Base-by-base conservation (phyloP, 1,140 invertebrate species). In the Pachypeltis micranthus region DNA sequence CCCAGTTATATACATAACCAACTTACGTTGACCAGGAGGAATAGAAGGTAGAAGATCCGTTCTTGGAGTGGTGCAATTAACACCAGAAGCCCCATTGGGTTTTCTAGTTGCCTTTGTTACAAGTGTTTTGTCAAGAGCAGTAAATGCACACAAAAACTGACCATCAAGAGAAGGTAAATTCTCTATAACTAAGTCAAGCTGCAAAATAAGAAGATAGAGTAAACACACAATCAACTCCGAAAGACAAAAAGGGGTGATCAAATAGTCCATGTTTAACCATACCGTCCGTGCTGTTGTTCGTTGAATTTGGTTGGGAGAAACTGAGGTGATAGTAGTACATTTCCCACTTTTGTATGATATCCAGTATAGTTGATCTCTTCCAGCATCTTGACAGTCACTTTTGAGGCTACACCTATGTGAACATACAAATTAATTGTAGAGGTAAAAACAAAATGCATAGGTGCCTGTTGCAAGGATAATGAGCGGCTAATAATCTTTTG, bases 261-360 rank as follows among this genome's bases (percentile, higher is more conserved):
- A 24, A 29, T n/a, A 2, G 58, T 64, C 16, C 27, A 10, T 29
- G 44, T 10, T 24, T n/a, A 55, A 59, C 62, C 70, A 73, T 77
- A 88, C 81, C 56, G 91, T 95, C 74, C 91, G 80, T 21, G 91
- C 90, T 2, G 92, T 96, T 1, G 93, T 95, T 70, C 91, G 82
- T 79, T 97, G 93, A 51, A 96, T 79, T 73, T 94, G 87, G 74
- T 88, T 85, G 1, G 95, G 94, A 59, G 85, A 85, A 1, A 98
- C 93, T 69, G 85, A 85, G 29, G 92, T 94, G 67, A 98, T 96
- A 34, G 91, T 93, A 0, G 93, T 96, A 74, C 95, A 98, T 69
- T 91, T 85, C 0, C 91, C 91, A 70, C 90, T 95, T 71, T 91
- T 93, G 75, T 97, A 97, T 14, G 91, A 90, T 65, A 98, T 90